A percentile compares a stretch with the other conserved stretches of the same genome.
phyloP scores from a whole-genome alignment of 1,140 invertebrate species.

The Monochamus saltuarius region DNA sequence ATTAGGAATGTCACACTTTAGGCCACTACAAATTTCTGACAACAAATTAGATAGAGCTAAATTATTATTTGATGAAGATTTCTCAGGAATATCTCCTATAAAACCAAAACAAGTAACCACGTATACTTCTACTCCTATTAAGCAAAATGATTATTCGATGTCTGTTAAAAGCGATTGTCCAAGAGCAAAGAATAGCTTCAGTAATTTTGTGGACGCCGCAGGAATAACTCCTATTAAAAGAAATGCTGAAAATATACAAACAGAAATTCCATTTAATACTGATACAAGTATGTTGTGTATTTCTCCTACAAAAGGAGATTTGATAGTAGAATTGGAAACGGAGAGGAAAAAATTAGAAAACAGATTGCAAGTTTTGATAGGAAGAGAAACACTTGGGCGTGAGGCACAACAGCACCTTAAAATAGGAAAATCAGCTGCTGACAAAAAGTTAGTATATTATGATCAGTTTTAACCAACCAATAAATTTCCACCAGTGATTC shows the following conservation, averaged over 20 bases:
- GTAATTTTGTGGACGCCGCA: slow-evolving; percentile 6
- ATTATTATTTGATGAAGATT: slow-evolving; percentile 38
- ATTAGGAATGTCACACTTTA: slow-evolving; percentile 26
- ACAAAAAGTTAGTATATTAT: slow-evolving; percentile 15
- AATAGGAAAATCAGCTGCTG: slow-evolving; percentile 10
- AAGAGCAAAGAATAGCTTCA: slow-evolving; percentile 1
- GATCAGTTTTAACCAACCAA: no score
- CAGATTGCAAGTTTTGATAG: slow-evolving; percentile 26
- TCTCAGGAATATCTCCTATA: slow-evolving; percentile 10
- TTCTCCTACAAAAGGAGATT: slow-evolving; percentile 13
- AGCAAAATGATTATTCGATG: slow-evolving; percentile 8
- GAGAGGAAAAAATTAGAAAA: slow-evolving; percentile 29
- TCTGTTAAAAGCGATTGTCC: slow-evolving; percentile 8
- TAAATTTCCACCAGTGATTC: no score
- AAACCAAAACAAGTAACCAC: slow-evolving; percentile 1
- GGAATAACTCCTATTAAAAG: slow-evolving; percentile 27
- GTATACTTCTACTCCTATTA: slow-evolving; percentile 25
- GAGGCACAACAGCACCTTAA: slow-evolving; percentile 8
- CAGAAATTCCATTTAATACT: background rate
- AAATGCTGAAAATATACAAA: background rate
- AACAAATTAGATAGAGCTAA: slow-evolving; percentile 28
- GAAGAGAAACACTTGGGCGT: slow-evolving; percentile 24
- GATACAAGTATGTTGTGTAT: background rate
- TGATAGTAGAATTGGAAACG: slow-evolving; percentile 24
- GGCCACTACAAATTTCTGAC: slow-evolving; percentile 23